A percentile compares a stretch with the other conserved stretches of the same genome.
Conservation (phyloP, 2,888 invertebrate genomes). For the Leptinotarsa juncta region DNA sequence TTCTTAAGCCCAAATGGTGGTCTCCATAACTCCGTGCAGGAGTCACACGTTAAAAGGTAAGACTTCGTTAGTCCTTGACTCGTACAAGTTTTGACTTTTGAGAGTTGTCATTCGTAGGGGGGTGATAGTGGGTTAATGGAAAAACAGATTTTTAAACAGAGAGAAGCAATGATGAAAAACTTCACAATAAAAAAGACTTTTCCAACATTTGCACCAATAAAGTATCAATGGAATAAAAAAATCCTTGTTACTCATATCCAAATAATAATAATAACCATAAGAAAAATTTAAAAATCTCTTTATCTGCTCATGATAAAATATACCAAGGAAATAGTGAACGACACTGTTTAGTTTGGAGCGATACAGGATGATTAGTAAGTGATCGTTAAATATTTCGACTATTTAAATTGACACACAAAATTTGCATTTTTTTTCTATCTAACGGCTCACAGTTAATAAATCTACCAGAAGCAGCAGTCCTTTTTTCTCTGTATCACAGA, state of each 20-base stretch:
- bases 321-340: neutral
- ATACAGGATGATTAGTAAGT: slow-evolving; percentile 1
- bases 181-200: slow-evolving; percentile 2
- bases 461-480: slow-evolving; percentile 63
- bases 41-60: too few species aligned
- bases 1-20: neutral
- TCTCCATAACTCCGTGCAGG: neutral
- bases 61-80: too few species aligned
- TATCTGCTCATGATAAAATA: neutral
- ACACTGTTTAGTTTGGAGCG: neutral
- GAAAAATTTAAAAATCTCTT: neutral
- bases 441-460: slow-evolving; percentile 30
- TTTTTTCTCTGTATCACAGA: slow-evolving; percentile 68
- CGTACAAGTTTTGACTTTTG: too few species aligned
- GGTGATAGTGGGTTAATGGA: too few species aligned
- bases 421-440: slow-evolving; percentile 24
- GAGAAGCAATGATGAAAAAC: neutral
- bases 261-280: neutral
- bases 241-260: neutral
- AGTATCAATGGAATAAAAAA: neutral
- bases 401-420: slow-evolving; percentile 23
- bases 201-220: neutral
- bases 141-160: too few species aligned
- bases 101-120: too few species aligned
- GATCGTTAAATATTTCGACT: slow-evolving; percentile 2